phyloP scores from a whole-genome alignment of 2,797 vertebrate genomes.

The Mormyrops attenuatus region DNA sequence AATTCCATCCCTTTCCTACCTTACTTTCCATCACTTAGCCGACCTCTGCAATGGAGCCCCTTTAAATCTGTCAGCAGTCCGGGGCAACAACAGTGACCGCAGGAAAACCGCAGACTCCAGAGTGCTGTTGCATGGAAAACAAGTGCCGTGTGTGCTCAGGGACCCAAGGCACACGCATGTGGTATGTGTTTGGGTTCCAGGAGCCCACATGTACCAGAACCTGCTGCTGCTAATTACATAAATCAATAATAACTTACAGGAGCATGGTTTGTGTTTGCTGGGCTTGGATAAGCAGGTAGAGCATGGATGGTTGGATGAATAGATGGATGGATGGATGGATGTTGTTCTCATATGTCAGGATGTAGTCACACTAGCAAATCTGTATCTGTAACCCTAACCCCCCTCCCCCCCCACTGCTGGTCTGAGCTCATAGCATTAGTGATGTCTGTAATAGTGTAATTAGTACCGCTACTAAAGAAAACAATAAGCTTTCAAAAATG shows the following conservation, averaged over 20 bases:
- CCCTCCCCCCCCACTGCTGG: background rate
- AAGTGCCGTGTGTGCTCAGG: background rate
- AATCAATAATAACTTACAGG: background rate
- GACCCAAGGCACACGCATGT: background rate
- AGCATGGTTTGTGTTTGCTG: background rate
- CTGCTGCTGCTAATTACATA: background rate
- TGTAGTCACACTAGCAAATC: background rate
- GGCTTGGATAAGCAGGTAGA: background rate
- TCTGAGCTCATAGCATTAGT: background rate
- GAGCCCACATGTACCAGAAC: background rate
- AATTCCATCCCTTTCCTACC: constrained; percentile 52
- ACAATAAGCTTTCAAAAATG: background rate
- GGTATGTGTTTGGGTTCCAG: background rate
- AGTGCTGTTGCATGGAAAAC: background rate
- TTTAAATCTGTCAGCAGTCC: background rate
- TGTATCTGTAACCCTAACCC: background rate
- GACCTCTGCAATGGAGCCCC: background rate
- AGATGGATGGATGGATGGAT: background rate
- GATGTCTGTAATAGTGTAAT: background rate
- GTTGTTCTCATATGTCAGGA: background rate
- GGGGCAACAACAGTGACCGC: background rate
- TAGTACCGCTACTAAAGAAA: background rate
- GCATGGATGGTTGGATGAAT: background rate
- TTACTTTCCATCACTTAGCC: constrained; percentile 1
- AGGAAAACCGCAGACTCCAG: background rate